phyloP scores from a whole-genome alignment of 2,888 invertebrate species.

The Arge pagana region DNA sequence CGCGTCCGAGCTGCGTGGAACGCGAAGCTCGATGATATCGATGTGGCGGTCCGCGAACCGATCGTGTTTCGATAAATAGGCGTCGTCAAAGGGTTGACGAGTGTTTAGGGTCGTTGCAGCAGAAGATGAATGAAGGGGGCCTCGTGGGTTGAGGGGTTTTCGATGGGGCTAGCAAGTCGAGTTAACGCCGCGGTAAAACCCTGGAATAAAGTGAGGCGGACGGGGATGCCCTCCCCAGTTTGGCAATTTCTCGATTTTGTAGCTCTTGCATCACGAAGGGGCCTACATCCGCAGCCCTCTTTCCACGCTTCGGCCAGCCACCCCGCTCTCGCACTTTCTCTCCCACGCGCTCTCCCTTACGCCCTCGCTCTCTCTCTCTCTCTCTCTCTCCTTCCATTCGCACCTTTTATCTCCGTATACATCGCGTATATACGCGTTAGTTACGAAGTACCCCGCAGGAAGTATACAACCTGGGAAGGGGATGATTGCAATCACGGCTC shows the following conservation, averaged over 20 bases:
- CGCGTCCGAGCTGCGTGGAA: too few species aligned
- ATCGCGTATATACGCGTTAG: too few species aligned
- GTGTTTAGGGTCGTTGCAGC: background rate
- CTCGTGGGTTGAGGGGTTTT: conserved; percentile 13
- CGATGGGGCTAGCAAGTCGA: conserved; percentile 39
- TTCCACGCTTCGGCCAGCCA: background rate
- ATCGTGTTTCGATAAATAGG: conserved; percentile 19
- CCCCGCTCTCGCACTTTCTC: background rate
- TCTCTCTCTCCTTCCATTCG: conserved; percentile 25
- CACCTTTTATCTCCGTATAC: too few species aligned
- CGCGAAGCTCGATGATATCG: too few species aligned
- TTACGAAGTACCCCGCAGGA: conserved; percentile 33
- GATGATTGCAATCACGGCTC: conserved; percentile 44
- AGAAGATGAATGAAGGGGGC: conserved; percentile 16
- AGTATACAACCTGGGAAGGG: conserved; percentile 26
- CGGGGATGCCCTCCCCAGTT: conserved; percentile 22
- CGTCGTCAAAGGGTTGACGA: background rate
- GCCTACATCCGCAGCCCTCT: too few species aligned
- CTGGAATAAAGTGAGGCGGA: conserved; percentile 41
- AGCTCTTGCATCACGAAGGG: too few species aligned
- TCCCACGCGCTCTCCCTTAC: background rate
- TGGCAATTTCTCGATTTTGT: conserved; percentile 36
- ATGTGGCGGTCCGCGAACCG: too few species aligned
- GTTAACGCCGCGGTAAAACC: conserved; percentile 52
- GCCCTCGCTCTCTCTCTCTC: background rate